Evolutionary conservation across 2,113 vertebrate genomes (phyloP), one percentile per base, ranked within the genome.

Genomic region (Drymodes brunneopygia): DNA sequence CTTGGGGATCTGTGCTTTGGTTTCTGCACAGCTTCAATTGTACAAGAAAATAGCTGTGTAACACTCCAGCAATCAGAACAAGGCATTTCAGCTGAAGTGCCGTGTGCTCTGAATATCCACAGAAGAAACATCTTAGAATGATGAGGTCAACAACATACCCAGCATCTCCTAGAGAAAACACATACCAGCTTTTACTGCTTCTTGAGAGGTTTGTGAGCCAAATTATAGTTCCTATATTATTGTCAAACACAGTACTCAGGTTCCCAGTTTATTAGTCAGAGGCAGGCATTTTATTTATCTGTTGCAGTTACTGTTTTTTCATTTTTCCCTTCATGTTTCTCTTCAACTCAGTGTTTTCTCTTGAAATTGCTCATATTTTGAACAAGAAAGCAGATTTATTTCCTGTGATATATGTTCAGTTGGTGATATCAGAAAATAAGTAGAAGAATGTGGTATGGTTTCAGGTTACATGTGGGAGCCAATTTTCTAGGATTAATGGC

Each of bases 171-270:
- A 92, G 87, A 60, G 80, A 90, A 90, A 95, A 86, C 56, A 84
- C 60, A 81, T 74, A 75, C 74, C n/a, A 28, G 54, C 35, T 94
- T 96, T 92, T 92, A 96, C 77, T 93, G 51, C 82, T 97, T 88
- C 84, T 91, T 93, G 88, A 95, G 92, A 95, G 82, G 81, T 96
- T 96, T 96, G 92, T 81, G 95, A 97, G 90, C 74, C 95, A 96
- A 97, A 97, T 96, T 92, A 95, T 89, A 88, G 91, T 70, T 86
- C 45, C 77, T 87, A 8, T 94, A 82, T 95, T 96, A 85, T 72
- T 88, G 84, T 94, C 88, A 94, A 94, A 86, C 83, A 92, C 81
- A 53, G 93, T 60, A 80, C 82, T 94, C 75, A 45, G 73, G 65
- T 83, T 92, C 44, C 48, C 67, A 73, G 62, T 93, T 96, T 91